These are phyloP conservation scores for Cacoxenus indagator DNA, from an alignment of 2,888 invertebrate species.

Conservation along the genomic window DNA sequence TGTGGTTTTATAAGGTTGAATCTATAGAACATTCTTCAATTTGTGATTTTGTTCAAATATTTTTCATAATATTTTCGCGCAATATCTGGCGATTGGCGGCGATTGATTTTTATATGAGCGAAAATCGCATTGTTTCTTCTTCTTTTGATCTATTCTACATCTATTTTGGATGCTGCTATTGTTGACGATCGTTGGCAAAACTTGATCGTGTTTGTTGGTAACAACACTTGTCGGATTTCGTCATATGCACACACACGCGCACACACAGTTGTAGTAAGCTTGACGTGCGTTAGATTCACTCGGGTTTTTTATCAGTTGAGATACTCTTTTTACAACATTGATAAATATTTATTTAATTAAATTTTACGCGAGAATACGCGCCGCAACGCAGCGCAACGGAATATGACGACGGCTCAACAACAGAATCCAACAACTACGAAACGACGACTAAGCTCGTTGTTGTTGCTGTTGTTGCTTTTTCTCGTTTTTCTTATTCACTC, in stretches of 20 bases:
- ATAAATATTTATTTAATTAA: conserved; percentile 8
- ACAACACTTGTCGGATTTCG: conserved; percentile 3
- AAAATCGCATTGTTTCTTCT: too few species aligned
- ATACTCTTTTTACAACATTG: conserved; percentile 1
- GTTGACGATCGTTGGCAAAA: too few species aligned
- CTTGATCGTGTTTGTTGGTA: conserved; percentile 5
- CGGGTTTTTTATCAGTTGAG: conserved; percentile 13
- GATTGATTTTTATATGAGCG: too few species aligned
- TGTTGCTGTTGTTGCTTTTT: conserved; percentile 12
- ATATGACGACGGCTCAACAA: not conserved
- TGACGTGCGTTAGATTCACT: not conserved
- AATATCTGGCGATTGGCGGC: too few species aligned
- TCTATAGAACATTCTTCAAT: too few species aligned
- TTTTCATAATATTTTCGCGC: too few species aligned
- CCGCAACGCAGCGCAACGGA: conserved; percentile 17
- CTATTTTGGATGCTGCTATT: too few species aligned
- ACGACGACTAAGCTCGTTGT: not conserved
- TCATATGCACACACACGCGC: not conserved
- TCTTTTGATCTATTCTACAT: too few species aligned
- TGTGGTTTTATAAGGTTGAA: too few species aligned
- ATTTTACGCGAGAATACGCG: conserved; percentile 40
- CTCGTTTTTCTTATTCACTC: conserved; percentile 36
- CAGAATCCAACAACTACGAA: not conserved
- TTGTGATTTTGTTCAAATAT: too few species aligned
- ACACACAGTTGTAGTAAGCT: not conserved